Evolutionary conservation across 2,113 vertebrate species (phyloP).

Genomic region (Caranx ignobilis): DNA sequence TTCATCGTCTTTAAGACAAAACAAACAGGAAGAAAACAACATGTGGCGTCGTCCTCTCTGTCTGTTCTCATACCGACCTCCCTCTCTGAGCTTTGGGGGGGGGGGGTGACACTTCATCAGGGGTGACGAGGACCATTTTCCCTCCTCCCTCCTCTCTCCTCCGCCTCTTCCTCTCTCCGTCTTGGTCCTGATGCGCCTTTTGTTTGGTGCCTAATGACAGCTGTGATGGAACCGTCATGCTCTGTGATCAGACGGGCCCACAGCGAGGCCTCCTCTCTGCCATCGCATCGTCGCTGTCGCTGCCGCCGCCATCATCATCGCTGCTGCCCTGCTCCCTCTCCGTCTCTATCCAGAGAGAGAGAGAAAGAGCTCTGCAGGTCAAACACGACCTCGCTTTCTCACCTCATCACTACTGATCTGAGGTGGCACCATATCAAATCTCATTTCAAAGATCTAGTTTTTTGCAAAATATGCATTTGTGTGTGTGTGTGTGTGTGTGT

Average conservation of each 20-base stretch:
- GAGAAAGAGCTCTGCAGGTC: constrained; percentile 39
- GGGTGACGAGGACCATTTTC: constrained; percentile 52
- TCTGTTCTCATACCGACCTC: constrained; percentile 59
- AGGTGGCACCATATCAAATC: constrained; percentile 40
- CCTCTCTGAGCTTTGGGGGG: constrained; percentile 19
- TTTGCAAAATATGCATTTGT: constrained; percentile 44
- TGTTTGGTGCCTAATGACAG: constrained; percentile 79
- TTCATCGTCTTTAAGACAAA: background rate
- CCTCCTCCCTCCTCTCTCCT: constrained; percentile 15
- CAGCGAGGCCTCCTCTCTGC: constrained; percentile 52
- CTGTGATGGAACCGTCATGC: constrained; percentile 83
- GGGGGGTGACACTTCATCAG: constrained; percentile 67
- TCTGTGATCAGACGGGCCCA: constrained; percentile 74
- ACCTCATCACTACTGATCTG: constrained; percentile 46
- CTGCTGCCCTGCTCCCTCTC: constrained; percentile 17
- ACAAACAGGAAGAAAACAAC: background rate
- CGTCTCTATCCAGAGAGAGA: constrained; percentile 20
- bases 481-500: constrained; percentile 26
- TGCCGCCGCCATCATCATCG: background rate
- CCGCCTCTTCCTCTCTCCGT: constrained; percentile 43
- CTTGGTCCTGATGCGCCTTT: constrained; percentile 67
- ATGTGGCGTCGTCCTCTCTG: background rate
- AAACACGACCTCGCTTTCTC: constrained; percentile 25
- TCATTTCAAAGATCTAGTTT: constrained; percentile 45
- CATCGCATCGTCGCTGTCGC: background rate